phyloP scores from a whole-genome alignment of 2,797 vertebrate species.

The Urophycis tenuis region DNA sequence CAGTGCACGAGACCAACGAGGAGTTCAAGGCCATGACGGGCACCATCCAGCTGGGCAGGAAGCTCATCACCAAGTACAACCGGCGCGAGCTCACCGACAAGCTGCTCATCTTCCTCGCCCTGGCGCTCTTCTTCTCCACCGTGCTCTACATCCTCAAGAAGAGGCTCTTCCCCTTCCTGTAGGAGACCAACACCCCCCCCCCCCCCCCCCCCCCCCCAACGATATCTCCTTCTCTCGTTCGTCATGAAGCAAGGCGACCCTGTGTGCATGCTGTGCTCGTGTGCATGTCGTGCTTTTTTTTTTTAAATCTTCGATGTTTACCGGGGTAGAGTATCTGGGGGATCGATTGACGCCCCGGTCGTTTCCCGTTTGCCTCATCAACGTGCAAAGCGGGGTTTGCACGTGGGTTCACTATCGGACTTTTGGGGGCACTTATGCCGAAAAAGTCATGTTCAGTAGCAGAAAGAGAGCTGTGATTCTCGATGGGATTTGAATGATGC shows the following conservation, averaged over 20 bases:
- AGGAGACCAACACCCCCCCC: not conserved
- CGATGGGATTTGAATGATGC: conserved; percentile 16
- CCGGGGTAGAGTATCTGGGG: conserved; percentile 9
- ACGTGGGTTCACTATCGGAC: not conserved
- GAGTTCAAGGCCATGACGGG: conserved; percentile 97
- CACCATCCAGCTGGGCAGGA: conserved; percentile 90
- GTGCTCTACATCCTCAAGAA: conserved; percentile 97
- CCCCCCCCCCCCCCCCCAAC: no score
- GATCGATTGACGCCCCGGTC: not conserved
- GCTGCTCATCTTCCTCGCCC: conserved; percentile 90
- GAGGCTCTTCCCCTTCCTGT: conserved; percentile 90
- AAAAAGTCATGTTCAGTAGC: not conserved
- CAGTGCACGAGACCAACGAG: conserved; percentile 89
- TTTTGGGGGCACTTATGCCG: not conserved
- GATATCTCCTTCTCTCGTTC: conserved; percentile 4
- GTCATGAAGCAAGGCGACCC: not conserved
- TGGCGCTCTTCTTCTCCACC: conserved; percentile 90
- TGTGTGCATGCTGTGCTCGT: not conserved
- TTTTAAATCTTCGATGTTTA: no score
- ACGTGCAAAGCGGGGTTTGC: not conserved
- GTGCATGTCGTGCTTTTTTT: not conserved
- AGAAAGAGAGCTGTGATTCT: not conserved
- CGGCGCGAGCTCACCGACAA: conserved; percentile 93
- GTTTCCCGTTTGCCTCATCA: not conserved
- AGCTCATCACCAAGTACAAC: conserved; percentile 97